Base-by-base conservation (phyloP, 2,113 vertebrate genomes). In the Lagopus leucura region DNA sequence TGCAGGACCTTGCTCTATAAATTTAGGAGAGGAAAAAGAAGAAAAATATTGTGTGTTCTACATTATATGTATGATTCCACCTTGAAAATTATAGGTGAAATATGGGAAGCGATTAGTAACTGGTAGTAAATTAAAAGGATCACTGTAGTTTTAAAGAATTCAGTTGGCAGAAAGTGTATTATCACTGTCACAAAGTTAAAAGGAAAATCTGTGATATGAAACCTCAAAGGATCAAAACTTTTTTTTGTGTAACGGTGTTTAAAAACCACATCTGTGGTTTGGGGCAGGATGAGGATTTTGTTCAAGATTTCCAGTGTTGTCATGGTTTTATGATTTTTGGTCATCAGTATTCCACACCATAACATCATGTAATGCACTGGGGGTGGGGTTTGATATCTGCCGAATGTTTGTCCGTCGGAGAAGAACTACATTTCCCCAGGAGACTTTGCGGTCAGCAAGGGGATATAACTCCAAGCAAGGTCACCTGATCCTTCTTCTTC, bases 71-170 rank as follows among this genome's bases (percentile, higher is more conserved):
- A 82, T 92, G 50, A 36, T 86, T 93, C 50, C 22, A 61, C 28
- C 36, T 86, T 90, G 79, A 95, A 94, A 94, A 65, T 85, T 38
- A 2, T 47, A 54, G 64, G 25, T 36, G 79, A 92, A 90, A 76
- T 69, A 75, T 15, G 18, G 58, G 43, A 79, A 91, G 57, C 21
- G 89, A 36, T 89, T 87, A 79, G 74, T 57, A 92, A 88, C 43
- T 15, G 48, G 66, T 54, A 57, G 79, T 87, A 88, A 86, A 95
- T 87, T 54, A 55, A 82, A 92, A 76, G 38, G 32, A 66, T 82
- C 22, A 7, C 1, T 1, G 27, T 72, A 47, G 6, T 70, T 92
- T 79, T 72, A 73, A 82, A 69, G 22, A 82, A 61, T 66, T 86
- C 45, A 2, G 48, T 75, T 82, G 67, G 45, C 16, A 69, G 83